Percentiles rank a stretch among this genome's conserved stretches.
Evolutionary conservation across 1,140 invertebrate genomes (phyloP).

Genomic region (Uloborus diversus): DNA sequence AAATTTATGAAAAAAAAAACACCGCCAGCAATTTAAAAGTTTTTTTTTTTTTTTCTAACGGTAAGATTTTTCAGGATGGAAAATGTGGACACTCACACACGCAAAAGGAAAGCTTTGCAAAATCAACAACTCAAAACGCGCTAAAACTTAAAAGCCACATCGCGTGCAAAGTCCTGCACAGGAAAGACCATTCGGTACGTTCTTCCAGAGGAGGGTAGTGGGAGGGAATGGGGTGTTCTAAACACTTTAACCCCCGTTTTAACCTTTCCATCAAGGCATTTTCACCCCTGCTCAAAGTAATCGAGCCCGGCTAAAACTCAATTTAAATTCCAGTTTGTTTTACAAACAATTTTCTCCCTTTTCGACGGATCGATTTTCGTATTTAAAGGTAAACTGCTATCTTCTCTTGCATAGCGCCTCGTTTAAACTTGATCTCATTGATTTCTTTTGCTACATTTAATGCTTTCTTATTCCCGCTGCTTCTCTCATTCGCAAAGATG

Average conservation of each 20-base stretch:
- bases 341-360: slow-evolving; percentile 8
- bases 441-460: background rate
- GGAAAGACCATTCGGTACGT: background rate
- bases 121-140: slow-evolving; percentile 16
- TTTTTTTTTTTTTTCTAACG: background rate
- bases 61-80: background rate
- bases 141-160: background rate
- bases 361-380: background rate
- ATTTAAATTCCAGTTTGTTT: slow-evolving; percentile 12
- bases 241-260: slow-evolving; percentile 20
- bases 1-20: no score
- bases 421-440: background rate
- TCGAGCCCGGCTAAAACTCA: slow-evolving; percentile 4
- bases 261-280: slow-evolving; percentile 38
- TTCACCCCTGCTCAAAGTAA: slow-evolving; percentile 17
- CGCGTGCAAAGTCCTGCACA: background rate
- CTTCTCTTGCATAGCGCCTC: background rate
- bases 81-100: slow-evolving; percentile 11
- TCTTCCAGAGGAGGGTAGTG: background rate
- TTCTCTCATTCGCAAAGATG: no score
- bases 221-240: background rate
- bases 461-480: background rate
- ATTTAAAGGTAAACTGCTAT: slow-evolving; percentile 1
- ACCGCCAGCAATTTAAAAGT: no score
- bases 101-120: background rate